Evolutionary conservation across 1,140 invertebrate species (phyloP), one percentile per base, ranked within the genome.

Genomic region (Neomicropteryx cornuta): DNA sequence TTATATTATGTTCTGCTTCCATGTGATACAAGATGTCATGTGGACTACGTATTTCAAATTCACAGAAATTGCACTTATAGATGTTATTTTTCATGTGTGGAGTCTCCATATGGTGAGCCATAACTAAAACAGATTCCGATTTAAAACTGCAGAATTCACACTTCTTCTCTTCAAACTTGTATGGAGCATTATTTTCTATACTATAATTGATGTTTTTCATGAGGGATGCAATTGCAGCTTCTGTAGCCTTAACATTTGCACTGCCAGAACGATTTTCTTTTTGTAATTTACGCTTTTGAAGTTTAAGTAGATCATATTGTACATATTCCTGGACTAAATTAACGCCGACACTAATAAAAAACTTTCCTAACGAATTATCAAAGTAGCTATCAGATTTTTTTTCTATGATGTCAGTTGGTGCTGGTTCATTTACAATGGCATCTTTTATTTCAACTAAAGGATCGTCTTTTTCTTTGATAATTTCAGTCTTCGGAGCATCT

Each of bases 111-210:
- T 97, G 92, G 59, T 87, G 80, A 19, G 83, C 76, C 79, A 96
- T 79, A 4, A 87, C 85, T 44, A 92, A 64, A 1, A 70, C 62
- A 10, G 90, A 95, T 62, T 96, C 91, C 0, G 89, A 89, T 62
- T 88, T 88, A 68, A 95, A 97, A 57, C 73, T 87, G 68, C 92
- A 97, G 52, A 81, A 82, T 53, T 88, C 79, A 66, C 91, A 95
- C 56, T 88, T 90, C 50, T 83, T 83, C 55, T 81, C 70, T 43
- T 75, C 70, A 52, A 83, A 76, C 46, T 79, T 76, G 59, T 87
- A 89, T 41, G 85, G 84, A 50, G 83, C 78, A 56, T 95, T 93
- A 55, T 86, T 88, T 58, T 84, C 82, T 66, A 90, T 90, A 53
- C 83, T 91, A 51, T 82, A 81, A 57, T 87, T 81, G 50, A 91